These are phyloP conservation scores for Oligia fasciuncula DNA, from an alignment of 2,888 invertebrate genomes.

Conservation along the genomic window DNA sequence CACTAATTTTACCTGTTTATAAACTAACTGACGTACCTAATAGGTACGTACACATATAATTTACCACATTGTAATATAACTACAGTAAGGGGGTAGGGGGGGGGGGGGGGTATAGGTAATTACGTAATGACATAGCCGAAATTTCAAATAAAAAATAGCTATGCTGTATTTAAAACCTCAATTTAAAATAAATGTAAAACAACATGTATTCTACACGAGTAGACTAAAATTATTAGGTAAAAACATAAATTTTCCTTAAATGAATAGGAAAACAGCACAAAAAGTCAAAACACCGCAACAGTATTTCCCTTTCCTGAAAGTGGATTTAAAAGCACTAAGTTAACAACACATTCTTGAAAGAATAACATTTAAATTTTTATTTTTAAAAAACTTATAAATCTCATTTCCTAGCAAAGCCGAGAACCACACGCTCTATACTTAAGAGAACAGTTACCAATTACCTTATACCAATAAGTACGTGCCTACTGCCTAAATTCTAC, in stretches of 20 bases:
- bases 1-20: background rate
- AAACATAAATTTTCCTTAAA: constrained; percentile 20
- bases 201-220: background rate
- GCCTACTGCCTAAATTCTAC: constrained; percentile 62
- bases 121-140: background rate
- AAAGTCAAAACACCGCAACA: background rate
- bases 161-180: background rate
- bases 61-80: background rate
- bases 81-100: background rate
- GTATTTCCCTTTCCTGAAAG: background rate
- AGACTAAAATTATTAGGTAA: background rate
- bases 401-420: constrained; percentile 71
- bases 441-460: constrained; percentile 69
- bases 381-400: constrained; percentile 19
- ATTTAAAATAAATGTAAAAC: background rate
- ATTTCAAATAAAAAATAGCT: background rate
- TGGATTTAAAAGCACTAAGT: background rate
- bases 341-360: background rate
- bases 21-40: background rate
- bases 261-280: constrained; percentile 5
- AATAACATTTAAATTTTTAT: background rate
- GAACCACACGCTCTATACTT: constrained; percentile 66
- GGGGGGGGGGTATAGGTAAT: background rate
- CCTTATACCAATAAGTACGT: constrained; percentile 65
- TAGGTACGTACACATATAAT: background rate